Base-by-base conservation (phyloP, 2,113 vertebrate genomes). In the Strigops habroptila region DNA sequence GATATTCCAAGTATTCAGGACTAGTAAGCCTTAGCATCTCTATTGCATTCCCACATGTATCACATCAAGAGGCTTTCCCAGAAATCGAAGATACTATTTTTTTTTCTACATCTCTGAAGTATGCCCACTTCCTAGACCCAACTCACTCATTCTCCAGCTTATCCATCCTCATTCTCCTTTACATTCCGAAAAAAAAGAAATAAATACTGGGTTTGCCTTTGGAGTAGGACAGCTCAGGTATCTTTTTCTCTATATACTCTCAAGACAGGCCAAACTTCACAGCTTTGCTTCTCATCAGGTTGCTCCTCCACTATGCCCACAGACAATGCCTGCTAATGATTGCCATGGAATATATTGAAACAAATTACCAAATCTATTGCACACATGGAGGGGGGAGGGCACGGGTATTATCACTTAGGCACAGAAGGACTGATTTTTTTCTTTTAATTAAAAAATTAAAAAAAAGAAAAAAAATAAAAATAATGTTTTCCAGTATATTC, bases 331-430 rank as follows among this genome's bases (percentile, higher is more conserved):
- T 24, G 12, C 10, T 71, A 64, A 60, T 48, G 9, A 82, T 2
- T 63, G 33, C 16, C 43, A 63, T 10, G 8, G 21, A 74, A 62
- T 30, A 73, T 15, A 73, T 27, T 63, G 55, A 57, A 60, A 68
- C 10, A 48, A 62, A 53, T 44, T 55, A 68, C 14, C 30, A 68
- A 19, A 44, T 68, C 53, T 63, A 21, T 35, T 17, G 37, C n/a
- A 44, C 7, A 10, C 8, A 3, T 0, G 3, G 27, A 7, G 17
- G 12, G n/a, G 4, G 31, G 12, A 17, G 4, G 6, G 4, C 27
- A 27, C 18, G 4, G 27, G 12, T 39, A 69, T 51, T 35, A 75
- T 22, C 62, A 51, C 28, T 57, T 14, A 7, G 43, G 43, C 49
- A 81, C 24, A 82, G 21, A 79, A 63, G 64, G 30, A 52, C 24